A percentile compares a stretch with the other conserved stretches of the same genome.
Evolutionary conservation across 2,113 vertebrate species (phyloP).

Genomic region (Rallus limicola): DNA sequence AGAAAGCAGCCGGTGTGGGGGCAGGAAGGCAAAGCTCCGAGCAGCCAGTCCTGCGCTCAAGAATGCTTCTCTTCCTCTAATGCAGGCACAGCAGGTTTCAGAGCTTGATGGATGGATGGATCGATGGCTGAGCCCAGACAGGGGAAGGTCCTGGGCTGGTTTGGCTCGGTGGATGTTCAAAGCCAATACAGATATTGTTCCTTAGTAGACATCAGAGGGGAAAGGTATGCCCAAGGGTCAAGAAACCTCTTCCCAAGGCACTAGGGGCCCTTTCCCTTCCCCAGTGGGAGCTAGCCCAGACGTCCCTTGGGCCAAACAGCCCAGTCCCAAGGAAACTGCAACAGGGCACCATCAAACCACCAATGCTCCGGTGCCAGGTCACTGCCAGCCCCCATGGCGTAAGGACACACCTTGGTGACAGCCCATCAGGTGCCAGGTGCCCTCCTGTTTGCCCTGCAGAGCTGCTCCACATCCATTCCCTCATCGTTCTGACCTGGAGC

Average conservation of each 20-base stretch:
- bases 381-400: not conserved
- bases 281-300: not conserved
- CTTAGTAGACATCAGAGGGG: slow-evolving; percentile 6
- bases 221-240: not conserved
- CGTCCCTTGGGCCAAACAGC: not conserved
- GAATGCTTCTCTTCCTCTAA: not conserved
- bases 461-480: not conserved
- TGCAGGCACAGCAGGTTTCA: not conserved
- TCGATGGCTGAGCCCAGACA: not conserved
- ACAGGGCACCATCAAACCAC: not conserved
- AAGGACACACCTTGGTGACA: not conserved
- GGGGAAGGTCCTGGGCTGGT: slow-evolving; percentile 19
- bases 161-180: not conserved
- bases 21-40: not conserved
- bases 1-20: not conserved
- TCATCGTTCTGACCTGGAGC: not conserved
- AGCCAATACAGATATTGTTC: slow-evolving; percentile 31
- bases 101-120: not conserved
- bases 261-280: not conserved
- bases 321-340: not conserved
- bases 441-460: not conserved
- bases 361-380: not conserved
- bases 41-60: not conserved
- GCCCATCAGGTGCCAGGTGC: not conserved
- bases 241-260: not conserved